Evolutionary conservation across 2,888 invertebrate species (phyloP), one percentile per base, ranked within the genome.

Genomic region (Drosophila flavopinicola): DNA sequence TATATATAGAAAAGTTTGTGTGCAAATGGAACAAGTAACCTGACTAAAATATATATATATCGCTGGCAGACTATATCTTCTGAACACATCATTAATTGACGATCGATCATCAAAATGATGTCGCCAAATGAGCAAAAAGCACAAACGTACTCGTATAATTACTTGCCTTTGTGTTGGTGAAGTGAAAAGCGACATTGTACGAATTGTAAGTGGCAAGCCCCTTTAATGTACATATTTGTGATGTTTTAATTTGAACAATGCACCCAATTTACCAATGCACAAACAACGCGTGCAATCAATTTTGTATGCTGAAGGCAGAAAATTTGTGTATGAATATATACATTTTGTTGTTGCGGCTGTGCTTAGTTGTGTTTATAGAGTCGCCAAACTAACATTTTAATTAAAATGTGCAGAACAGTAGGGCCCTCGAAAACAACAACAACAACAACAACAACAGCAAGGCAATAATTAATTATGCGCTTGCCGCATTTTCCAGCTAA

Each of bases 391-490:
- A 48, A 48, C 42, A 70, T 60, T 73, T 79, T 67, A 76, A 83
- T 83, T 78, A 66, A 78, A 83, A 60, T 57, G 35, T 37, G 39
- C 41, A 44, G 39, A 37, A 54, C 17, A 9, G 10, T 20, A 30
- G 13, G 13, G 17, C 33, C 35, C 32, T 47, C 7, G 25, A 38
- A 39, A 42, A 30, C 3, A 30, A 27, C 20, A 20, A n/a, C n/a
- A n/a, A n/a, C n/a, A n/a, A n/a, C n/a, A n/a, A n/a, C n/a, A n/a
- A n/a, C n/a, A n/a, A n/a, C n/a, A n/a, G n/a, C 2, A 38, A 10
- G 25, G 13, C 17, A 61, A 56, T 61, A 59, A 83, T 72, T 66
- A 73, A 66, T 72, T 75, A 58, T 49, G 45, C 52, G 27, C 6
- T 30, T 17, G 38, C 27, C 51, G 38, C 58, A 57, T 3, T 37